These are phyloP conservation scores for Stercorarius parasiticus DNA, from an alignment of 2,113 vertebrate species.

Conservation along the genomic window DNA sequence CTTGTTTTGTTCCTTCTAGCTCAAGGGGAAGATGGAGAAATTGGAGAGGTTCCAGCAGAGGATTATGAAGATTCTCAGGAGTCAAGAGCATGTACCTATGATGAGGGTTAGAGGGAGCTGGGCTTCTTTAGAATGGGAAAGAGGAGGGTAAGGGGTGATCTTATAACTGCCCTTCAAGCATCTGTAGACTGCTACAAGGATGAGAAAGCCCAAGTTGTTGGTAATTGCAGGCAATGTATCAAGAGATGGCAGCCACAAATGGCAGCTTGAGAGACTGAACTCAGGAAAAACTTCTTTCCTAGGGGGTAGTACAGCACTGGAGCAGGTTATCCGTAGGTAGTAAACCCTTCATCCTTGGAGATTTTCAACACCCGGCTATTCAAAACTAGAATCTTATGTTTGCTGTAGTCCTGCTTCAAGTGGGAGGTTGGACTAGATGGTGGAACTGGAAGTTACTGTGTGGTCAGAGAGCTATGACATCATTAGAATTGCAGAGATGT, in stretches of 20 bases:
- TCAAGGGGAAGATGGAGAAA: background rate
- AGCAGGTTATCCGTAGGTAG: background rate
- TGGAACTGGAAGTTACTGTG: background rate
- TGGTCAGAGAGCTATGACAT: background rate
- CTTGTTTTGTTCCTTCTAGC: background rate
- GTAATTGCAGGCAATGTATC: background rate
- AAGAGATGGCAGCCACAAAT: background rate
- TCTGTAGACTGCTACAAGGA: background rate
- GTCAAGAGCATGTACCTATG: background rate
- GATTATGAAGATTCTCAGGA: background rate
- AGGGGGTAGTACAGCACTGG: background rate
- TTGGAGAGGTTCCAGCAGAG: background rate
- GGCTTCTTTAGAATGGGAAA: background rate
- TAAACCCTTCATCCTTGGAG: background rate
- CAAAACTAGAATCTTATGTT: background rate
- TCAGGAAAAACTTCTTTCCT: background rate
- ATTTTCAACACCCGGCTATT: background rate
- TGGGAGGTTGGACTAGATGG: background rate
- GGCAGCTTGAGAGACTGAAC: background rate
- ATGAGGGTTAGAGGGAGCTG: background rate
- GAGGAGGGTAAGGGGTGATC: background rate
- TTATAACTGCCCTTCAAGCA: background rate
- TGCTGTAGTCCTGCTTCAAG: background rate
- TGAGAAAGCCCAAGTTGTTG: background rate
- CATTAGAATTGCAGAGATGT: background rate